These are phyloP conservation scores for Sylvilagus bachmani DNA, from an alignment of 2,113 vertebrate genomes.

Conservation along the genomic window DNA sequence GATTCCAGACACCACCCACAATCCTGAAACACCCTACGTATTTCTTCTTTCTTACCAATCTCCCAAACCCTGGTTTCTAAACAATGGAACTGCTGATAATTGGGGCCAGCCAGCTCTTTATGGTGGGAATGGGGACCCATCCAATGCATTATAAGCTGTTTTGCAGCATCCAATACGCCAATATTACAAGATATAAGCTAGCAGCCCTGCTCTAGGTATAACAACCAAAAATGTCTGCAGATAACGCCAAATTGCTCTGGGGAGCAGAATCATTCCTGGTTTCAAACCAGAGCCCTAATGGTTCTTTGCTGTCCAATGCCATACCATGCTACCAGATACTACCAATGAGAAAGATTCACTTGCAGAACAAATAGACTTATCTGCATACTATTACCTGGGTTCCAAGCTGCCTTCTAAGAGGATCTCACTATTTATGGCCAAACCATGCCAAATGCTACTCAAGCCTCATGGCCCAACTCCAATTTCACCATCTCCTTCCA, in stretches of 20 bases:
- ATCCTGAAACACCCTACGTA: not conserved
- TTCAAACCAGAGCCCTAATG: conserved; percentile 3
- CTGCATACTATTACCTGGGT: not conserved
- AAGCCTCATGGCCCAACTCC: not conserved
- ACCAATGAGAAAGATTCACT: not conserved
- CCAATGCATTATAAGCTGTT: not conserved
- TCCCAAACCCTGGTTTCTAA: not conserved
- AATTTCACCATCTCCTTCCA: not conserved
- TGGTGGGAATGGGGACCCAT: not conserved
- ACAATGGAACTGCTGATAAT: not conserved
- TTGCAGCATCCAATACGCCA: not conserved
- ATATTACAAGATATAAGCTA: not conserved
- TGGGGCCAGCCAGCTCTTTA: not conserved
- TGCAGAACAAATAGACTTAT: not conserved
- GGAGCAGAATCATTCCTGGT: not conserved
- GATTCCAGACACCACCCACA: not conserved
- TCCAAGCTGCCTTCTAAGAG: not conserved
- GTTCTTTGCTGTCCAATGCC: not conserved
- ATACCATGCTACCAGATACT: not conserved
- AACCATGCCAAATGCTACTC: not conserved
- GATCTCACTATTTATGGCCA: not conserved
- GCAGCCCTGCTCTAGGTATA: not conserved
- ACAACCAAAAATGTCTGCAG: conserved; percentile 29
- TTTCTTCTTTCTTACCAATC: not conserved
- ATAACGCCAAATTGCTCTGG: not conserved